Conservation (phyloP, 2,113 vertebrate genomes). For the Merops nubicus region DNA sequence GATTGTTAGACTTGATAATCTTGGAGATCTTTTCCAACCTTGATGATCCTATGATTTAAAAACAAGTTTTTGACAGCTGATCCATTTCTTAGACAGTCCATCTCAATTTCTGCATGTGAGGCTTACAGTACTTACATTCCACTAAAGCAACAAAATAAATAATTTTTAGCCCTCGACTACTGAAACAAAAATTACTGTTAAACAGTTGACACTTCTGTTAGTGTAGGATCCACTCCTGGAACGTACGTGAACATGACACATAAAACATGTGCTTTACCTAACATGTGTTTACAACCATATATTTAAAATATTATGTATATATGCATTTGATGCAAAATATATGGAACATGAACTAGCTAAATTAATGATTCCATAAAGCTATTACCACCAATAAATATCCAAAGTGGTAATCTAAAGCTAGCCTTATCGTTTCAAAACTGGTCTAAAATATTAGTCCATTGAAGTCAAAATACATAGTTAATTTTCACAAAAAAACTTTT, state of each 20-base stretch:
- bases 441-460: not conserved
- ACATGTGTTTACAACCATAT: not conserved
- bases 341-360: not conserved
- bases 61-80: not conserved
- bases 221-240: not conserved
- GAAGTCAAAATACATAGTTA: not conserved
- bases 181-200: not conserved
- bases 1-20: no score
- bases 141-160: not conserved
- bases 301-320: not conserved
- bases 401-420: not conserved
- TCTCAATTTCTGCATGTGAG: not conserved
- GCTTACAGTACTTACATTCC: not conserved
- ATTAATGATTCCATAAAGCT: not conserved
- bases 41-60: no score
- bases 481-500: no score
- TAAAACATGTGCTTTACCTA: not conserved
- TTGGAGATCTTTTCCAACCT: no score
- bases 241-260: not conserved
- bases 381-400: not conserved
- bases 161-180: not conserved
- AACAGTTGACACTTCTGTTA: not conserved
- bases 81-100: not conserved
- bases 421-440: not conserved
- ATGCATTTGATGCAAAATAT: not conserved